phyloP scores from a whole-genome alignment of 2,888 invertebrate species.

The Minunthozetes semirufus region DNA sequence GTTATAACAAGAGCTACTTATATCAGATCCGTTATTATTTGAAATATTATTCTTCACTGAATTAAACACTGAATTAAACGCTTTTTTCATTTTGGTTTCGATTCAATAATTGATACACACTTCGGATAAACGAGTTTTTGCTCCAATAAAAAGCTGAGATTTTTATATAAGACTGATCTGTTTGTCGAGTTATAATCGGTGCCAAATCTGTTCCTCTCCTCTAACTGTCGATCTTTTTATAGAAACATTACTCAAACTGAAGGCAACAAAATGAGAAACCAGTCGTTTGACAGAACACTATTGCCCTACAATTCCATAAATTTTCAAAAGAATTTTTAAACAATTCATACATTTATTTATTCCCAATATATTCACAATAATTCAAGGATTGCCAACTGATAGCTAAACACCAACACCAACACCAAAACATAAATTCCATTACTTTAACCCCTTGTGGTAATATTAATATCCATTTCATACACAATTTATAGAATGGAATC shows the following conservation, averaged over 20 bases:
- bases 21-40: neutral
- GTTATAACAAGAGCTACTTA: neutral
- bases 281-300: too few species aligned
- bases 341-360: too few species aligned
- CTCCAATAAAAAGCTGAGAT: slow-evolving; percentile 10
- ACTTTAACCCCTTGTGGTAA: too few species aligned
- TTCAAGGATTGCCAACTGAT: too few species aligned
- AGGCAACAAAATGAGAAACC: too few species aligned
- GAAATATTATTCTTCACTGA: neutral
- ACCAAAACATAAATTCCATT: too few species aligned
- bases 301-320: too few species aligned
- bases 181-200: slow-evolving; percentile 10
- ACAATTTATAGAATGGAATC: too few species aligned
- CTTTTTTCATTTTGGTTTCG: slow-evolving; percentile 32
- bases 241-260: neutral
- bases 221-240: neutral
- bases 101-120: neutral
- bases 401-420: too few species aligned
- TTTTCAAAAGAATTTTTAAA: too few species aligned
- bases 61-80: slow-evolving; percentile 32
- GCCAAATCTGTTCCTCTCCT: slow-evolving; percentile 11
- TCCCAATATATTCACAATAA: too few species aligned
- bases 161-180: neutral
- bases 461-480: too few species aligned
- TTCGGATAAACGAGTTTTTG: neutral